A percentile compares a stretch with the other conserved stretches of the same genome.
Evolutionary conservation across 2,888 invertebrate genomes (phyloP).

Genomic region (Beris chalybata): DNA sequence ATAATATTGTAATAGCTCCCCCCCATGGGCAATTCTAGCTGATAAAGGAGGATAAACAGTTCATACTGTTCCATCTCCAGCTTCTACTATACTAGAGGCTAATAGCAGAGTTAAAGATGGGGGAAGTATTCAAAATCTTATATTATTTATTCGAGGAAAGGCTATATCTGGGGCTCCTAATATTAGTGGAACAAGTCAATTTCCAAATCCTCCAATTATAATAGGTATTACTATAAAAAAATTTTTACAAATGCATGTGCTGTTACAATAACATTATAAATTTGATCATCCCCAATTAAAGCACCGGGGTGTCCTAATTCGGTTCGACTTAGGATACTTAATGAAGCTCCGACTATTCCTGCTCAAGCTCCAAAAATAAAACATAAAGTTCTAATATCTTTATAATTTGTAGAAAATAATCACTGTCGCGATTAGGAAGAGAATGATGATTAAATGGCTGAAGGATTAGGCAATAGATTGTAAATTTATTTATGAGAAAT

Average conservation of each 20-base stretch:
- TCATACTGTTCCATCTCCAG: constrained; percentile 76
- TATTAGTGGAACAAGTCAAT: constrained; percentile 78
- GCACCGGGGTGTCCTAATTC: constrained; percentile 70
- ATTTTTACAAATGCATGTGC: constrained; percentile 82
- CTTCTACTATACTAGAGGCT: constrained; percentile 66
- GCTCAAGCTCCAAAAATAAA: constrained; percentile 69
- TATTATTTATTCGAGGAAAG: constrained; percentile 82
- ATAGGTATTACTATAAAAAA: constrained; percentile 75
- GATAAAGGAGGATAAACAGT: constrained; percentile 75
- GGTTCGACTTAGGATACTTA: constrained; percentile 50
- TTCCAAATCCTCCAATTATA: constrained; percentile 82
- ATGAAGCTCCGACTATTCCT: constrained; percentile 69
- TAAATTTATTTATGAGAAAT: constrained; percentile 65
- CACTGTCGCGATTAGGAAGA: constrained; percentile 69
- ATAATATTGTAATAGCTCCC: constrained; percentile 76
- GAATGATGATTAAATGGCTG: constrained; percentile 65
- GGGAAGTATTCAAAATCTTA: constrained; percentile 79
- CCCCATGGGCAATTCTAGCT: constrained; percentile 64
- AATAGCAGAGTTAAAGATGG: constrained; percentile 68
- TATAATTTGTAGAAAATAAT: constrained; percentile 72
- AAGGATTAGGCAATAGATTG: constrained; percentile 64
- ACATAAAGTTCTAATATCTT: constrained; percentile 75
- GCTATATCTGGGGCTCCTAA: constrained; percentile 78
- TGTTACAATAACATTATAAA: constrained; percentile 75
- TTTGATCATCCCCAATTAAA: constrained; percentile 72